phyloP scores from a whole-genome alignment of 2,797 vertebrate genomes.

The Lithobates sylvaticus region DNA sequence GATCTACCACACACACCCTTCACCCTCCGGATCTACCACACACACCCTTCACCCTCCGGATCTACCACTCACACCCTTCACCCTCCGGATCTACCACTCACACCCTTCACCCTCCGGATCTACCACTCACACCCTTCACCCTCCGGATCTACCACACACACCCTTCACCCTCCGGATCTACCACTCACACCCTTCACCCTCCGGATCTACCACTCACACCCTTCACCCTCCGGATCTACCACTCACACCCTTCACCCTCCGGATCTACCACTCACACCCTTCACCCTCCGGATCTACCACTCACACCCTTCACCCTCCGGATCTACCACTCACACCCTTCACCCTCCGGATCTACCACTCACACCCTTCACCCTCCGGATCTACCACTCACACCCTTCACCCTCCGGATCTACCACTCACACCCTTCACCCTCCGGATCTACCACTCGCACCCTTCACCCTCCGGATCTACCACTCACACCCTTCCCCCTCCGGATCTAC shows the following conservation, averaged over 20 bases:
- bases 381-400: not conserved
- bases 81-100: not conserved
- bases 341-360: not conserved
- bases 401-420: not conserved
- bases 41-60: not conserved
- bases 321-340: not conserved
- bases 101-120: not conserved
- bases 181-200: not conserved
- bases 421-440: not conserved
- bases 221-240: not conserved
- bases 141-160: not conserved
- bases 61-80: not conserved
- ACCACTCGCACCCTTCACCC: not conserved
- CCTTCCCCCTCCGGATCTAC: not conserved
- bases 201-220: too few relatives aligned
- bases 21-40: not conserved
- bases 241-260: not conserved
- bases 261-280: too few relatives aligned
- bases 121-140: not conserved
- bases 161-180: not conserved
- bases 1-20: not conserved
- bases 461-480: not conserved
- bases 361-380: not conserved
- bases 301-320: not conserved
- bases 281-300: not conserved